Conservation (phyloP, 2,113 vertebrate species). For the Nycticryphes semicollaris region DNA sequence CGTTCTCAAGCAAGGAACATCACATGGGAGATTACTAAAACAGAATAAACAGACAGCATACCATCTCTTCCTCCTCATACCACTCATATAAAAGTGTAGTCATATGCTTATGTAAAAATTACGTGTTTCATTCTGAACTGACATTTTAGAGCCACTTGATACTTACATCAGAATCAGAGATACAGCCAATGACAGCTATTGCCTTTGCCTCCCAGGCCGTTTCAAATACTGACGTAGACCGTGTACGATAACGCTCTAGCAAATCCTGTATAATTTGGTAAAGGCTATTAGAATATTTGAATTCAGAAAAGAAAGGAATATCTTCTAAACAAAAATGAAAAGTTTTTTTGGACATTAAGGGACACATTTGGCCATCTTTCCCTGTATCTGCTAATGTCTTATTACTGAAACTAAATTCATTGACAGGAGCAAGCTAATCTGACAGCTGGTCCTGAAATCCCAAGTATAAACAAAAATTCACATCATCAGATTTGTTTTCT, state of each 20-base stretch:
- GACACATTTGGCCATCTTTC: neutral
- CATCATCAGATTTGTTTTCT: neutral
- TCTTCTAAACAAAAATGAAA: neutral
- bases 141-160: neutral
- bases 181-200: constrained; percentile 87
- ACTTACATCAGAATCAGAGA: constrained; percentile 89
- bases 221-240: constrained; percentile 87
- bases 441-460: neutral
- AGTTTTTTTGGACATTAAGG: neutral
- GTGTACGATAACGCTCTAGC: constrained; percentile 85
- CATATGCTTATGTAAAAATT: neutral
- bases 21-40: neutral
- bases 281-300: neutral
- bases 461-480: neutral
- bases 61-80: neutral
- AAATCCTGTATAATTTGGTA: constrained; percentile 81
- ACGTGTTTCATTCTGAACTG: neutral
- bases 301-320: neutral
- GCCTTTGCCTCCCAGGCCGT: constrained; percentile 96
- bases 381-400: neutral
- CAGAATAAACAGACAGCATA: neutral
- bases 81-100: neutral
- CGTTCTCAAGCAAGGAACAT: neutral
- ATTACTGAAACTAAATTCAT: neutral
- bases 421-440: neutral